phyloP scores from a whole-genome alignment of 2,113 vertebrate species.

The Larimichthys polyactis region DNA sequence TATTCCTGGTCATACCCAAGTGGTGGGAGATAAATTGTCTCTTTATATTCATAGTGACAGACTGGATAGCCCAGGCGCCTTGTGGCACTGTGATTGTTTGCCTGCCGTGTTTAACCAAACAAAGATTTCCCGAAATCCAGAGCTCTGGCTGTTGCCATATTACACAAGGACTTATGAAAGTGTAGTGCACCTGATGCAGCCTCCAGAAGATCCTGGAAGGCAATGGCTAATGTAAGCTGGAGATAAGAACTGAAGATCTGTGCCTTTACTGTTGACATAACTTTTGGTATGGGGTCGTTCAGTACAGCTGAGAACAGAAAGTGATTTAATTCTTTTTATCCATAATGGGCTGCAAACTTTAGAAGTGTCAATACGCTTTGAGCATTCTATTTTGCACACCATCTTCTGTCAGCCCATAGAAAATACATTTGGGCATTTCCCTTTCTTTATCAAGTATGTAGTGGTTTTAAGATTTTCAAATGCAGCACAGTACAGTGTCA shows the following conservation, averaged over 20 bases:
- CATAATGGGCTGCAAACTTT: background rate
- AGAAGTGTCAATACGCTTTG: background rate
- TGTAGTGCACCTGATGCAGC: constrained; percentile 30
- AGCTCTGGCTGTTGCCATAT: constrained; percentile 19
- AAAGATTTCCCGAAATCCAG: constrained; percentile 15
- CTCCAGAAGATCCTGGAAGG: background rate
- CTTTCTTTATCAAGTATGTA: background rate
- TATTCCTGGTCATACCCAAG: constrained; percentile 57
- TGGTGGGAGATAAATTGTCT: constrained; percentile 55
- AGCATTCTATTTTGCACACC: background rate
- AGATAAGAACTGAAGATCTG: background rate
- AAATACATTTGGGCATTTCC: background rate
- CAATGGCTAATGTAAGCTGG: background rate
- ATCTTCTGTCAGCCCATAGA: background rate
- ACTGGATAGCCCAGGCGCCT: constrained; percentile 42
- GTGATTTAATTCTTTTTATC: background rate
- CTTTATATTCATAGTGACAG: constrained; percentile 62
- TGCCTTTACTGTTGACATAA: background rate
- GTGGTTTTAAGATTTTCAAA: background rate
- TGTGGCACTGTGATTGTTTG: constrained; percentile 39
- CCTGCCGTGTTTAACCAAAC: constrained; percentile 18
- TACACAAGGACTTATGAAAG: background rate
- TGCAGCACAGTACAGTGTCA: background rate
- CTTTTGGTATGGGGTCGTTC: background rate
- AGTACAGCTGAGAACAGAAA: background rate